Percentiles rank a stretch among this genome's conserved stretches.
Conservation (phyloP, 2,797 vertebrate species). For the Cephalopachus bancanus region DNA sequence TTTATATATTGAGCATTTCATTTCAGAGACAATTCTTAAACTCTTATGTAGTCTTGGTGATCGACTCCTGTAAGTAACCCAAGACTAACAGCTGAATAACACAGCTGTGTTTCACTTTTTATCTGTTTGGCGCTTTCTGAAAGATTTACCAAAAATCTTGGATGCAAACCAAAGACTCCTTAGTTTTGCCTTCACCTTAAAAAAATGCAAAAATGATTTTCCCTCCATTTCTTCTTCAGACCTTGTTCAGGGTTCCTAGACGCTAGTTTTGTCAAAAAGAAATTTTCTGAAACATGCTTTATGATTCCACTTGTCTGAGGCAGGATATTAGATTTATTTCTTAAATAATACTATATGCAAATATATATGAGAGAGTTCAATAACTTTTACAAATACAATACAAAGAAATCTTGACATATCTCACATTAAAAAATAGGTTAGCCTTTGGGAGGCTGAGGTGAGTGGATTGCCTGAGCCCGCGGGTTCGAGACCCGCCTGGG, state of each 20-base stretch:
- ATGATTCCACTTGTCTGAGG: background rate
- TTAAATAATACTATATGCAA: background rate
- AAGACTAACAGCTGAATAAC: background rate
- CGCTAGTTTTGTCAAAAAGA: background rate
- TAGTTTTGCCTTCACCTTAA: background rate
- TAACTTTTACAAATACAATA: conserved; percentile 1
- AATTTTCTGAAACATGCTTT: background rate
- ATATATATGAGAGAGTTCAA: background rate
- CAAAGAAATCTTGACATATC: background rate
- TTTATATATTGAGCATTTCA: background rate
- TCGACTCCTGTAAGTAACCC: background rate
- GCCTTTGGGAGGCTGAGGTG: too few relatives aligned
- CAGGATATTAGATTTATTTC: background rate
- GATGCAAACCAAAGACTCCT: background rate
- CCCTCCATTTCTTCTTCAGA: background rate
- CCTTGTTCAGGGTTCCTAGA: background rate
- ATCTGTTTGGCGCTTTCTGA: background rate
- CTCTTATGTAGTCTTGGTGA: background rate
- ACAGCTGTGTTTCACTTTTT: background rate
- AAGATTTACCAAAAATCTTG: background rate
- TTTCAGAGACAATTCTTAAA: conserved; percentile 43
- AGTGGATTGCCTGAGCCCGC: too few relatives aligned
- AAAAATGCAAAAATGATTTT: conserved; percentile 3
- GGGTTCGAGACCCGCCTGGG: too few relatives aligned
- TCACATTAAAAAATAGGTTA: background rate